phyloP scores from a whole-genome alignment of 2,888 invertebrate species.

The Pilophorus perplexus region DNA sequence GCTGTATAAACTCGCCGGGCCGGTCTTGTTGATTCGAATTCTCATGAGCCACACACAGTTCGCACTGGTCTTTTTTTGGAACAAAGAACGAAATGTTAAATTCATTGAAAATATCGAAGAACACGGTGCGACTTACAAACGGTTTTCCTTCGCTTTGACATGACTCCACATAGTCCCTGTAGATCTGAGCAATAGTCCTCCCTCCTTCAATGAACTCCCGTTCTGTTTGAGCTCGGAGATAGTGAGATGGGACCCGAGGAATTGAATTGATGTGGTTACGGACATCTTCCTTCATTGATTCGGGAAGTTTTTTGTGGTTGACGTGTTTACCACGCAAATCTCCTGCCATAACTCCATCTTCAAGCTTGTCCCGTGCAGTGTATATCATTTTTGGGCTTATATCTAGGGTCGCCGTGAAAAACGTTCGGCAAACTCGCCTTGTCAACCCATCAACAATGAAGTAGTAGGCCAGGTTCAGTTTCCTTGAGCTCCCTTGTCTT shows the following conservation, averaged over 20 bases:
- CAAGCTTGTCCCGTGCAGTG: neutral
- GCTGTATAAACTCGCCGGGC: neutral
- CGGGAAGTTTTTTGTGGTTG: slow-evolving; percentile 7
- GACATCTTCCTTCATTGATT: neutral
- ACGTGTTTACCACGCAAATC: slow-evolving; percentile 3
- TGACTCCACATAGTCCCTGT: slow-evolving; percentile 8
- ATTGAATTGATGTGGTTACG: slow-evolving; percentile 26
- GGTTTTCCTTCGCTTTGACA: neutral
- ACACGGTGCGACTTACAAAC: neutral
- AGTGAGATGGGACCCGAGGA: slow-evolving; percentile 40
- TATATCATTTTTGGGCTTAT: neutral
- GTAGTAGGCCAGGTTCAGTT: neutral
- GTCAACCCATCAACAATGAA: neutral
- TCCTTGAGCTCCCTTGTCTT: neutral
- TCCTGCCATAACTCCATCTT: neutral
- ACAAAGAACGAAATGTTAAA: slow-evolving; percentile 10
- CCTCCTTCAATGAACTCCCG: slow-evolving; percentile 20
- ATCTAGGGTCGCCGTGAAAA: neutral
- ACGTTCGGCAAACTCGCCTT: neutral
- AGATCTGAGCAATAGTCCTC: slow-evolving; percentile 15
- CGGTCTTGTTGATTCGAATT: neutral
- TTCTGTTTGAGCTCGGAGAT: slow-evolving; percentile 22
- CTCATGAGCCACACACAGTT: slow-evolving; percentile 3
- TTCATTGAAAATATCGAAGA: slow-evolving; percentile 15
- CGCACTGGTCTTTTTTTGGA: slow-evolving; percentile 24